These are phyloP conservation scores for Tragelaphus oryx DNA, from an alignment of 2,797 vertebrate genomes.

Conservation along the genomic window DNA sequence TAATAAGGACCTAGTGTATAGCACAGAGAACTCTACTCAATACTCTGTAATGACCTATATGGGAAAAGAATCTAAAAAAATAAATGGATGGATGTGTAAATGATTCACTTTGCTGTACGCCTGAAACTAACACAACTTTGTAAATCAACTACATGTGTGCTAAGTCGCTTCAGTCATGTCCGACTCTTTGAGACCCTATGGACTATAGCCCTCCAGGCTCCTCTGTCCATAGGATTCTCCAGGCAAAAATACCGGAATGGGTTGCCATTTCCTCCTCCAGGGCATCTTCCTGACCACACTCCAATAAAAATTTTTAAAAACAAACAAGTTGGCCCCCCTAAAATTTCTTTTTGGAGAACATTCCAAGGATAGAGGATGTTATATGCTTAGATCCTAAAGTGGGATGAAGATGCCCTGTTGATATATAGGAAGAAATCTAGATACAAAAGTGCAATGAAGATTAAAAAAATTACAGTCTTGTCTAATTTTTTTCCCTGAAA, in stretches of 20 bases:
- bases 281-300: neutral
- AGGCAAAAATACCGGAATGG: neutral
- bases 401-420: neutral
- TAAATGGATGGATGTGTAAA: neutral
- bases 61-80: too few species aligned
- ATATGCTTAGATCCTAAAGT: neutral
- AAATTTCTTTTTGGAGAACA: neutral
- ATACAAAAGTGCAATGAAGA: neutral
- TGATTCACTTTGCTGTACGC: neutral
- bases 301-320: neutral
- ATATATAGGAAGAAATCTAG: neutral
- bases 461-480: neutral
- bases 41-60: too few species aligned
- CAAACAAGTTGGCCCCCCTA: neutral
- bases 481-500: neutral
- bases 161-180: neutral
- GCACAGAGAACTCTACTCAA: too few species aligned
- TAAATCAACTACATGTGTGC: neutral
- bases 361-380: neutral
- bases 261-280: neutral
- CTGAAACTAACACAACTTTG: neutral
- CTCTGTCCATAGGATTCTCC: neutral
- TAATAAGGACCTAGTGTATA: too few species aligned
- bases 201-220: neutral
- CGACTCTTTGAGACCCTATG: neutral